Evolutionary conservation across 2,888 invertebrate species (phyloP), one percentile per base, ranked within the genome.

Genomic region (Julus scanicus): DNA sequence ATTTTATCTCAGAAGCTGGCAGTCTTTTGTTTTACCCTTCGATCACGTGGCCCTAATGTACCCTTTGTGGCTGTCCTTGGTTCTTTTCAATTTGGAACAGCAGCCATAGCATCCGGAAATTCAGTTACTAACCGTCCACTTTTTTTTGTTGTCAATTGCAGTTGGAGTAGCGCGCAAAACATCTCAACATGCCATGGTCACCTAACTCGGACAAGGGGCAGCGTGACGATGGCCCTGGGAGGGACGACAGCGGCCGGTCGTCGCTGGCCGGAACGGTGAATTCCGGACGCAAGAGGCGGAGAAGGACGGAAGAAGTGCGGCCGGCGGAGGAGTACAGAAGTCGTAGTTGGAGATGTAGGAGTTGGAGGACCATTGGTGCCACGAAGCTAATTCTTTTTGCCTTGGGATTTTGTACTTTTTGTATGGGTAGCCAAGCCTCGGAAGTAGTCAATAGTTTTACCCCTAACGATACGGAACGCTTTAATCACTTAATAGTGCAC

Each of bases 401-500:
- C 86, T 86, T 86, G 86, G 86, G 48, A 86, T 86, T 86, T 86
- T 86, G 86, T 53, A 86, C 29, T 49, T 86, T 86, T 86, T 53
- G 48, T 86, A 86, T n/a, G 86, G 53, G 44, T 53, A 48, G 48
- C 53, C 37, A 86, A 53, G 86, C 86, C 53, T 44, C 87, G 40
- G 87, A 71, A 71, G 71, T 88, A 48, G 88, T 88, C 15, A 53
- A 53, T 84, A 88, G 83, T 80, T 88, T 88, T 53, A 86, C 48
- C 48, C 63, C 71, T 8, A 86, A 53, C 37, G 88, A 86, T 40
- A 80, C 88, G n/a, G 88, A 88, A 71, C 53, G 71, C 83, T 96
- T 98, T 94, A 97, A 97, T 93, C 97, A 97, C 92, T 94, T 98
- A 91, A 96, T 96, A 91, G 96, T 98, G 91, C 97, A 98, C 93